Base-by-base conservation (phyloP, 2,113 vertebrate genomes). In the Danionella cerebrum region DNA sequence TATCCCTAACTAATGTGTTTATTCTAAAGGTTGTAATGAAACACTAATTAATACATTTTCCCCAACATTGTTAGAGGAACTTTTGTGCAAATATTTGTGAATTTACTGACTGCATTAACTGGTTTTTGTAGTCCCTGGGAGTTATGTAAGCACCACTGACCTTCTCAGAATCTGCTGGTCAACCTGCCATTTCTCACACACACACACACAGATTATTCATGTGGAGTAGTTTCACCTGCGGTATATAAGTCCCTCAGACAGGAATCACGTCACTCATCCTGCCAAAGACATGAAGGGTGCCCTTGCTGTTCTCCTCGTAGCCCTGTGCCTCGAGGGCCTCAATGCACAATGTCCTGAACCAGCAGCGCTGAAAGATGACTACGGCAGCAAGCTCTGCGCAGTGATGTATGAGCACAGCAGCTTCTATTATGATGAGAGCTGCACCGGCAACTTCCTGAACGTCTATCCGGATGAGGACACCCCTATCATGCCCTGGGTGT, bases 361-460 rank as follows among this genome's bases (percentile, higher is more conserved):
- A 0, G 4, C 35, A 0, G 51, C 71, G 0, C 82, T 91, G 11
- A 80, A 51, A 12, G 3, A 12, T 0, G 0, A 0, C 0, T 6
- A 85, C 0, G 85, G 85, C 6, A 82, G 73, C 0, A 85, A 83
- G 6, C 1, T 80, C 0, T 92, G 91, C 0, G 86, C 89, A 35
- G 72, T 27, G 6, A 33, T 91, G 16, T 91, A 75, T 2, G 21
- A 76, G 1, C 53, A 88, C 39, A 27, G 81, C 72, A 83, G 83
- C 72, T 38, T 69, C 50, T 88, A 89, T 79, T 90, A 90, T 0
- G 74, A 84, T 0, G 76, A 84, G 38, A 90, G 89, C 84, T 91
- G 89, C 10, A n/a, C 0, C 0, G 89, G 90, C 0, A 4, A 39
- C 0, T 73, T 39, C 48, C 47, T 91, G 3, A 11, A 69, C 0